These are phyloP conservation scores for Drosophila nannoptera DNA, from an alignment of 1,140 invertebrate genomes.

Conservation along the genomic window DNA sequence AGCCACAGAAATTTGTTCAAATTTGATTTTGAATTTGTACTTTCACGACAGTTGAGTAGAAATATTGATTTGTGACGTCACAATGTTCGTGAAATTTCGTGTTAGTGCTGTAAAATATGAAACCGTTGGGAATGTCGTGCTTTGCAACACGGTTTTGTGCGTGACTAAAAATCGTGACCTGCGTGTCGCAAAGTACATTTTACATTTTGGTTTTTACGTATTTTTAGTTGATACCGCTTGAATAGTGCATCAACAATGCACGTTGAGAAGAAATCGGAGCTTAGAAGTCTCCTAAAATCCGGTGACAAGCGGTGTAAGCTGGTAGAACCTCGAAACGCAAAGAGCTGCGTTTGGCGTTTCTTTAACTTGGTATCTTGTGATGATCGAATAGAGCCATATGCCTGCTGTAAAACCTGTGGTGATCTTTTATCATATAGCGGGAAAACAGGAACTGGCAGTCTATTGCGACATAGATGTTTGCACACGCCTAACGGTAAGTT, in stretches of 20 bases:
- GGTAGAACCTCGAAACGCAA: conserved; percentile 62
- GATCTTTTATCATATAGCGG: conserved; percentile 66
- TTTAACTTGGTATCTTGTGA: conserved; percentile 66
- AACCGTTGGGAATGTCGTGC: conserved; percentile 2
- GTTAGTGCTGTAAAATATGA: conserved; percentile 22
- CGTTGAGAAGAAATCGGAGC: conserved; percentile 63
- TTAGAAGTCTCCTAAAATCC: conserved; percentile 57
- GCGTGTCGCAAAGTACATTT: conserved; percentile 44
- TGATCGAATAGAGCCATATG: conserved; percentile 62
- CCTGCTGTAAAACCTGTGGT: conserved; percentile 65
- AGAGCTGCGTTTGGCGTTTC: conserved; percentile 68
- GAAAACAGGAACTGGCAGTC: conserved; percentile 65
- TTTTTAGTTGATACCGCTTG: conserved; percentile 28
- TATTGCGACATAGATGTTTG: conserved; percentile 61
- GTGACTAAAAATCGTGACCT: conserved; percentile 70
- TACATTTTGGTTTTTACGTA: conserved; percentile 33
- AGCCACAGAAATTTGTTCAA: not conserved
- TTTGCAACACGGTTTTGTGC: conserved; percentile 67
- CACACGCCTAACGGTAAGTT: conserved; percentile 73
- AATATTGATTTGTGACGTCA: conserved; percentile 23
- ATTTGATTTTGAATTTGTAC: not conserved
- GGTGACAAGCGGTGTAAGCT: conserved; percentile 62
- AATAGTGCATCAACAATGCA: conserved; percentile 40
- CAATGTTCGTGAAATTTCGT: not conserved
- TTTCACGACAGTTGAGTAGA: not conserved